phyloP scores from a whole-genome alignment of 1,140 invertebrate species.

The Berghia stephanieae region DNA sequence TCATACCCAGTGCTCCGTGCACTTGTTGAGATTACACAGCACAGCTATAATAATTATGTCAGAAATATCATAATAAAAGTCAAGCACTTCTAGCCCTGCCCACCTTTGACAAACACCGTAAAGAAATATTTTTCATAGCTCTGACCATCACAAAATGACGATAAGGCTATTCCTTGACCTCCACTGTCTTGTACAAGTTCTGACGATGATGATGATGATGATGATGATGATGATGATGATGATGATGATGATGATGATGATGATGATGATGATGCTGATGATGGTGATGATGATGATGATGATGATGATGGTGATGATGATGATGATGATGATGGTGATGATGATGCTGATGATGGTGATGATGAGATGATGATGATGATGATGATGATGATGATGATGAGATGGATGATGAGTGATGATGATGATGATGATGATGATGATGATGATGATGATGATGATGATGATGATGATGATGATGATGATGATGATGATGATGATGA shows the following conservation, averaged over 20 bases:
- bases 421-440: not conserved
- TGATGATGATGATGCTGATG: too few species aligned
- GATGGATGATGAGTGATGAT: too few species aligned
- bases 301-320: not conserved
- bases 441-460: conserved; percentile 2
- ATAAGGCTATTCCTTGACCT: too few species aligned
- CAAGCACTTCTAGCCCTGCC: too few species aligned
- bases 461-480: not conserved
- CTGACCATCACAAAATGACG: not conserved
- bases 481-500: conserved; percentile 2
- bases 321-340: conserved; percentile 3
- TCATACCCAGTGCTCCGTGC: too few species aligned
- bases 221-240: conserved; percentile 8
- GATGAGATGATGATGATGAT: too few species aligned
- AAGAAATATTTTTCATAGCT: too few species aligned
- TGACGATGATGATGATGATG: not conserved
- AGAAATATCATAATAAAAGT: too few species aligned
- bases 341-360: too few species aligned
- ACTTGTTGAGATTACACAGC: too few species aligned
- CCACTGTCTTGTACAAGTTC: too few species aligned
- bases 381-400: conserved; percentile 3
- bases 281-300: conserved; percentile 7
- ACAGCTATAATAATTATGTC: not conserved
- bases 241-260: conserved; percentile 7
- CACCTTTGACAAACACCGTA: too few species aligned